Base-by-base conservation (phyloP, 2,797 vertebrate species). In the Limosa lapponica region DNA sequence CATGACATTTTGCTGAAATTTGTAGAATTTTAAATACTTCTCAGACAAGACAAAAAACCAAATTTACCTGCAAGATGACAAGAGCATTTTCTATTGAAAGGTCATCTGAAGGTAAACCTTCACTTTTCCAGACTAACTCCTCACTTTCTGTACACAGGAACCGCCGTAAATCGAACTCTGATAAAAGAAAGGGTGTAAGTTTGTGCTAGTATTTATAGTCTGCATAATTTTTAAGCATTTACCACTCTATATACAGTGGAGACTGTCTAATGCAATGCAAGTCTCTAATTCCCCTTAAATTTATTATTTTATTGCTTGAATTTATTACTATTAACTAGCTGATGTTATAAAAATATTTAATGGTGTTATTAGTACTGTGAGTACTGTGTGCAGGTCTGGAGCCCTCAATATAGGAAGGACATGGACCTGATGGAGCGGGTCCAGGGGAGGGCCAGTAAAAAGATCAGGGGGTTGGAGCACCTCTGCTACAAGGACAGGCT, bases 51-150 rank as follows among this genome's bases (percentile, higher is more conserved):
- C 11, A 87, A 74, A 82, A 83, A 64, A 71, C 6, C 10, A 46
- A 72, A 58, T 52, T 97, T 94, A 99, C 99, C 99, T 99, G 99
- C 32, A 99, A 97, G 90, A 99, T 99, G 91, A 99, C 99, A 86
- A 99, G 98, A 49, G 99, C 99, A 73, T 99, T 99, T 97, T 99
- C 99, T 98, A 99, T 98, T n/a, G 99, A 99, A 84, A 99, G 98
- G 89, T 99, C 99, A 96, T 99, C 99, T 66, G 99, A 99, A 2
- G 99, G 99, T 48, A 99, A 98, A 20, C 99, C 99, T 98, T 99
- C 99, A 97, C 99, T 99, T 97, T 99, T 99, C 99, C 99, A 99
- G 96, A 99, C 99, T 96, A 99, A 94, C 94, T 99, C 99, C 71
- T 99, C 99, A 86, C 99, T 99, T 98, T 99, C 99, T 65, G 99